Base-by-base conservation (phyloP, 2,113 vertebrate genomes). In the Thamnaconus septentrionalis region DNA sequence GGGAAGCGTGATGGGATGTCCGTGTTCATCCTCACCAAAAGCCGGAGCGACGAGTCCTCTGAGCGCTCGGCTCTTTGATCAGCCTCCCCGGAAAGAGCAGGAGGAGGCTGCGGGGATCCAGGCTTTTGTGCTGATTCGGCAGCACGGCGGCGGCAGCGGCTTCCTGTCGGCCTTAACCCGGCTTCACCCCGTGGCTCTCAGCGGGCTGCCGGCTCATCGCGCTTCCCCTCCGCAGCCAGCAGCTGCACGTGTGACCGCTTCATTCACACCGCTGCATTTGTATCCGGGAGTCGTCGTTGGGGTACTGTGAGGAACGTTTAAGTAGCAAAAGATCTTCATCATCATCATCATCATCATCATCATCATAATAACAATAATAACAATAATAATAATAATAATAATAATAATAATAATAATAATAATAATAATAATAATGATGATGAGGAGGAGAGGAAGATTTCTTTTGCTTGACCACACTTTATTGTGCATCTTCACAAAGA, bases 61-160 rank as follows among this genome's bases (percentile, higher is more conserved):
- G 79, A 73, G 80, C 31, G n/a, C 73, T 52, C 50, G 4, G 8
- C 11, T 58, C 85, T 88, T 88, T 87, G 85, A 87, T 88, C 80
- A 79, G 64, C 66, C 80, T 61, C 51, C 64, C 76, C 73, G 78
- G 74, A 87, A 84, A 86, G 84, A 73, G 52, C 52, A 53, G 3
- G 64, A 78, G 18, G 18, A 31, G 71, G 69, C 74, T 63, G 67
- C 11, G 48, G 41, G 18, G 18, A 31, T 46, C 6, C 57, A 53
- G 62, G 64, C 44, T 75, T 31, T 69, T 77, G 80, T 79, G 70
- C 77, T 79, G 71, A 82, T 67, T 53, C 11, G 48, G 73, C 86
- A 76, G 71, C 60, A 64, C 75, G 69, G 58, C 18, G 18, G 18
- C 3, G 62, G 70, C n/a, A n/a, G n/a, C 45, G 41, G 68, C 55